Conservation (phyloP, 2,113 vertebrate species). For the Mugil cephalus region DNA sequence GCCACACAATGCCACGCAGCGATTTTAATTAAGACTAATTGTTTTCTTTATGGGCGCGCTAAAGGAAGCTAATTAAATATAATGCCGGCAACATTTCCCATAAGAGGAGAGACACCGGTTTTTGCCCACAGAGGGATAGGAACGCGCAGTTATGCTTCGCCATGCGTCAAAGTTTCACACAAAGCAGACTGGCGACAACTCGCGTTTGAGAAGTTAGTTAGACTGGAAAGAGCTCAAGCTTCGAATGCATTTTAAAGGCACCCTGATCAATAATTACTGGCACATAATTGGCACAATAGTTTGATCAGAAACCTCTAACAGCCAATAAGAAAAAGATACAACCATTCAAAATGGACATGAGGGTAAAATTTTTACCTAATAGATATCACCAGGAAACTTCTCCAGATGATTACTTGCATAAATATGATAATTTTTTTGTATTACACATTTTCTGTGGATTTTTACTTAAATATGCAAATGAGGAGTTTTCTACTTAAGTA, state of each 20-base stretch:
- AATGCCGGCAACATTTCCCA: constrained; percentile 75
- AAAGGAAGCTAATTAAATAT: constrained; percentile 81
- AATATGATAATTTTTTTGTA: no score
- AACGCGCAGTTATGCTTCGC: constrained; percentile 55
- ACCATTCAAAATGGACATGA: no score
- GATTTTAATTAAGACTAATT: constrained; percentile 84
- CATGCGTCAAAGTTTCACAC: constrained; percentile 63
- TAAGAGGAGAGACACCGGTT: constrained; percentile 62
- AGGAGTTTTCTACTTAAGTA: no score
- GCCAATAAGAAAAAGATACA: no score
- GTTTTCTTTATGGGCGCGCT: constrained; percentile 76
- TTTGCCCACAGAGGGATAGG: constrained; percentile 63
- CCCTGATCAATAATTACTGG: no score
- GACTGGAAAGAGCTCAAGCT: neutral
- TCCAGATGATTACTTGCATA: no score
- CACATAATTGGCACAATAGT: no score
- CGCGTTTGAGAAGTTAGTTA: neutral
- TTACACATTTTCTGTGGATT: no score
- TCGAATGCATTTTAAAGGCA: neutral
- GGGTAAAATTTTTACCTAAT: no score
- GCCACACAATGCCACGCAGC: constrained; percentile 57
- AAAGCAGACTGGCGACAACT: constrained; percentile 17
- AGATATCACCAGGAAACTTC: no score
- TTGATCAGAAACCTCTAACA: no score
- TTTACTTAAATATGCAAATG: no score